Evolutionary conservation across 2,888 invertebrate genomes (phyloP).

Genomic region (Allophyes oxyacanthae): DNA sequence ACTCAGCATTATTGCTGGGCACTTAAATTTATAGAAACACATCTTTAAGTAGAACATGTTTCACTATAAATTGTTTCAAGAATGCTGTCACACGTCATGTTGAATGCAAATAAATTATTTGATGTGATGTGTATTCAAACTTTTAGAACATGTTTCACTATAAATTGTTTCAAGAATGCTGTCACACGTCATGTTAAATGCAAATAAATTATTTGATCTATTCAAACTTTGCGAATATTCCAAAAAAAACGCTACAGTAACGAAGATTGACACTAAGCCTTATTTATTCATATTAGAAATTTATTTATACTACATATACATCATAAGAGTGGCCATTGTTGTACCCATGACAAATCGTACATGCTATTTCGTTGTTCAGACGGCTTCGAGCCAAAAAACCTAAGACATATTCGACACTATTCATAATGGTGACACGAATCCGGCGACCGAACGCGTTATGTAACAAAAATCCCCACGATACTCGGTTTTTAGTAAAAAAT

Average conservation of each 20-base stretch:
- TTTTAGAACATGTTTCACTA: no score
- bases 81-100: no score
- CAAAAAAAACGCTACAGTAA: neutral
- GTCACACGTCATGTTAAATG: no score
- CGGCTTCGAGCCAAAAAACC: conserved; percentile 41
- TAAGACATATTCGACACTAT: conserved; percentile 53
- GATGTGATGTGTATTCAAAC: no score
- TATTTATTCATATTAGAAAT: conserved; percentile 12
- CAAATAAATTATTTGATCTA: no score
- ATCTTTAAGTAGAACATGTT: no score
- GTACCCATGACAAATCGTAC: conserved; percentile 45
- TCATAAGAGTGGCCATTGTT: conserved; percentile 45
- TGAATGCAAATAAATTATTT: no score
- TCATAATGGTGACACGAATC: conserved; percentile 48
- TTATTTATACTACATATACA: conserved; percentile 33
- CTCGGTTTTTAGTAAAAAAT: conserved; percentile 28
- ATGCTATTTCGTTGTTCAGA: conserved; percentile 41
- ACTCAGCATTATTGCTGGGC: no score
- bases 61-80: no score
- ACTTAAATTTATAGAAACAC: no score
- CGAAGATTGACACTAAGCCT: conserved; percentile 20
- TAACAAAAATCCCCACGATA: conserved; percentile 18
- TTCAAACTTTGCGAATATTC: no score
- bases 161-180: no score
- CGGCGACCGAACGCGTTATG: conserved; percentile 15